phyloP scores from a whole-genome alignment of 23 tunicate genomes.

The Ascidia mentula region DNA sequence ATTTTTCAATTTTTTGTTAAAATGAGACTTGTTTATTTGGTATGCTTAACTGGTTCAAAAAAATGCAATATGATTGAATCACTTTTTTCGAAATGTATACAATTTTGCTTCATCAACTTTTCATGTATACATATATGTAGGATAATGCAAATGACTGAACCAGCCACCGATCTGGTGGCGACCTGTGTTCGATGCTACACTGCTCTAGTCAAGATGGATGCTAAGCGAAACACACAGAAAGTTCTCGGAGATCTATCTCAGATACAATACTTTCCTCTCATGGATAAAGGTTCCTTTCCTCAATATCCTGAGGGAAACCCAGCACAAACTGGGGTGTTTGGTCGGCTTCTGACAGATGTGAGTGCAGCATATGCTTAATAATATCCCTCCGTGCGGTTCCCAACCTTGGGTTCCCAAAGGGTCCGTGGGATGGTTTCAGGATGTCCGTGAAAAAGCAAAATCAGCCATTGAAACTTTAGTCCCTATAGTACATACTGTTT shows the following conservation, averaged over 20 bases:
- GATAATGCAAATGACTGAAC: slow-evolving; percentile 41
- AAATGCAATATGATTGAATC: no score
- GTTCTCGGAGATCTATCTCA: slow-evolving; percentile 19
- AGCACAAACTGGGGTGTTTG: slow-evolving; percentile 55
- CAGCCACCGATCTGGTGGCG: slow-evolving; percentile 46
- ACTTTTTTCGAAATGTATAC: no score
- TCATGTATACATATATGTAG: slow-evolving; percentile 16
- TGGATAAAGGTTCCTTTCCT: slow-evolving; percentile 25
- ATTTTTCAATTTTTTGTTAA: no score
- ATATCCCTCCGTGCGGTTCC: no score
- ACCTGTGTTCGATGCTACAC: slow-evolving; percentile 52
- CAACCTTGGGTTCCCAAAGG: neutral
- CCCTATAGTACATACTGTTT: no score
- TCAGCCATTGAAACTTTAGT: no score
- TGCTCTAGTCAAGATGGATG: slow-evolving; percentile 48
- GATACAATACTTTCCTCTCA: slow-evolving; percentile 51
- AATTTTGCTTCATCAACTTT: no score
- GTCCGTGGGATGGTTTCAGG: neutral
- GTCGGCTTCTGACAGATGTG: slow-evolving; percentile 45
- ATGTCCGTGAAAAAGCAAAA: no score
- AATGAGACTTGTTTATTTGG: no score
- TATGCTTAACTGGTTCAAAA: no score
- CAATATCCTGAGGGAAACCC: neutral
- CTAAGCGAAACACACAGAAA: neutral
- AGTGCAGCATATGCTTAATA: slow-evolving; percentile 6